Evolutionary conservation across 2,888 invertebrate species (phyloP).

Genomic region (Pomacea canaliculata): DNA sequence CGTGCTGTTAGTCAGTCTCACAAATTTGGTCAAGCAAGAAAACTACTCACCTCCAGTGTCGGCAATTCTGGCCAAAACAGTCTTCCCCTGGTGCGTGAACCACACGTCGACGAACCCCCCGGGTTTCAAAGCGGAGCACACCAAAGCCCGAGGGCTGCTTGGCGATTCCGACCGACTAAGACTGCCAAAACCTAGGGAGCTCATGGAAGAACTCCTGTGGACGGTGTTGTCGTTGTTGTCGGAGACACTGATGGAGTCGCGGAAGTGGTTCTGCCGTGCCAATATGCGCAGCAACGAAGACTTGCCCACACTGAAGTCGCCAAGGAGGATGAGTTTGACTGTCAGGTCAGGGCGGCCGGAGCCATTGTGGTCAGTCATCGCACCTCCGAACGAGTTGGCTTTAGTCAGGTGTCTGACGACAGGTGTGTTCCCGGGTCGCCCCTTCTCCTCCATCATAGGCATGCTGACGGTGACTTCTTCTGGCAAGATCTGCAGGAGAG

Average conservation of each 20-base stretch:
- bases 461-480: too few relatives aligned
- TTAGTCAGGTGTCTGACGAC: background rate
- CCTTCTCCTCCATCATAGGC: background rate
- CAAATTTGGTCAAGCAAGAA: too few relatives aligned
- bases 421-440: background rate
- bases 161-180: background rate
- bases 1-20: too few relatives aligned
- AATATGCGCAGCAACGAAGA: constrained; percentile 25
- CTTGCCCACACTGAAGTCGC: constrained; percentile 35
- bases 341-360: constrained; percentile 12
- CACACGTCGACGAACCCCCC: constrained; percentile 29
- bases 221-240: background rate
- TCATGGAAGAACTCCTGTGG: background rate
- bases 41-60: constrained; percentile 32
- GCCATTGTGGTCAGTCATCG: background rate
- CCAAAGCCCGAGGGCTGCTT: background rate
- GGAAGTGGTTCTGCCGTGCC: constrained; percentile 16
- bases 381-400: background rate
- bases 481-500: background rate
- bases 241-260: background rate
- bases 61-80: constrained; percentile 23
- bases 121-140: constrained; percentile 14
- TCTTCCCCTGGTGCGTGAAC: constrained; percentile 21
- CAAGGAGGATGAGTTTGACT: constrained; percentile 30
- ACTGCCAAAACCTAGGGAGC: background rate